phyloP scores from a whole-genome alignment of 2,113 vertebrate genomes.

The Holacanthus passer region DNA sequence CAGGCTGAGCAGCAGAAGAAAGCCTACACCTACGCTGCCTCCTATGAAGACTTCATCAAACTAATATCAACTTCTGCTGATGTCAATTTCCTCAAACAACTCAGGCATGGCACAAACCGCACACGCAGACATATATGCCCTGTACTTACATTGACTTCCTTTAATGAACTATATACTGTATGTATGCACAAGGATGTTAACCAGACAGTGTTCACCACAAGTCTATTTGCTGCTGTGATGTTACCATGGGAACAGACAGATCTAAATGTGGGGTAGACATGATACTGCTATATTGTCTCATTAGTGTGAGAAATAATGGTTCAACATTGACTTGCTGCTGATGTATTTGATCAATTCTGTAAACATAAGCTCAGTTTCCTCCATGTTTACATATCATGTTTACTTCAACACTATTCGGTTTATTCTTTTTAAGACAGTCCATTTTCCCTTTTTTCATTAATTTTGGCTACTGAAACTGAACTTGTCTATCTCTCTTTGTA shows the following conservation, averaged over 20 bases:
- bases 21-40: constrained; percentile 97
- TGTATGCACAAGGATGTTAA: constrained; percentile 23
- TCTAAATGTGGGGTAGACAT: constrained; percentile 26
- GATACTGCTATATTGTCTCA: constrained; percentile 9
- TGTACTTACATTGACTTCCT: neutral
- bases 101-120: constrained; percentile 84
- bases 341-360: neutral
- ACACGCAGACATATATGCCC: neutral
- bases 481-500: constrained; percentile 64
- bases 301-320: constrained; percentile 29
- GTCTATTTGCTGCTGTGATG: constrained; percentile 46
- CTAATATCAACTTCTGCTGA: constrained; percentile 95
- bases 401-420: neutral
- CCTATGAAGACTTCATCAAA: constrained; percentile 99
- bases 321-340: neutral
- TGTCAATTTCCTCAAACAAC: constrained; percentile 96
- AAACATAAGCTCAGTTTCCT: neutral
- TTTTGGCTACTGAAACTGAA: neutral
- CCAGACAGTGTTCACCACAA: constrained; percentile 2
- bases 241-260: constrained; percentile 75
- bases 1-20: constrained; percentile 96
- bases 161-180: neutral
- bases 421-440: neutral
- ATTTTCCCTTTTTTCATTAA: neutral
- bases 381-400: neutral